Base-by-base conservation (phyloP, 2,888 invertebrate genomes). In the Villa cingulata region DNA sequence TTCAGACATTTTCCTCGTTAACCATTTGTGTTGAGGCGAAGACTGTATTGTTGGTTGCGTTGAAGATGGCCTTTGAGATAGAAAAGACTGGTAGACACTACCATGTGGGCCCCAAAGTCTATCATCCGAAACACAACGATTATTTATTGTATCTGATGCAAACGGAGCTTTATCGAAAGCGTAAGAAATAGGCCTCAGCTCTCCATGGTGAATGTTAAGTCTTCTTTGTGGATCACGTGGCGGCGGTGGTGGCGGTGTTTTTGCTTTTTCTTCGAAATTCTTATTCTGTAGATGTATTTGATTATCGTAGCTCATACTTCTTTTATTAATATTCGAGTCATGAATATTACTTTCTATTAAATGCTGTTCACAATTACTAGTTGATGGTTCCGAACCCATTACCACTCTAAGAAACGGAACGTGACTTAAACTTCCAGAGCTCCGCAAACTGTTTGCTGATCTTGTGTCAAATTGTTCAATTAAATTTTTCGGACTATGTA, bases 171-270 rank as follows among this genome's bases (percentile, higher is more conserved):
- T 62, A 51, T 76, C 76, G 48, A 74, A 75, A 37, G 75, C 74
- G 51, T 72, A 75, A 0, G 75, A 74, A 34, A 72, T 64, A 1
- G 76, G 77, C 46, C 76, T 66, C 46, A 57, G 56, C 53, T 61
- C 70, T 4, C 56, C 55, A 0, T 62, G 57, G 58, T 55, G 62
- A n/a, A 72, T 64, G 48, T 72, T 68, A n/a, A 75, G 70, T 47
- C 70, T 60, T 50, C 80, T 74, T 57, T 76, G 73, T 54, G 81
- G 84, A 65, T 83, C 85, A 56, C 83, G 72, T n/a, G 86, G 86
- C 1, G 87, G 86, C 27, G 86, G 86, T 4, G 82, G 80, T 0
- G 87, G 86, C 6, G 86, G 85, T 36, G 76, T 59, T 41, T 72
- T 57, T 46, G 1, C 59, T 58, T 48, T 55, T 58, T 2, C 4